phyloP scores from a whole-genome alignment of 2,113 vertebrate species.

The Smithornis capensis region DNA sequence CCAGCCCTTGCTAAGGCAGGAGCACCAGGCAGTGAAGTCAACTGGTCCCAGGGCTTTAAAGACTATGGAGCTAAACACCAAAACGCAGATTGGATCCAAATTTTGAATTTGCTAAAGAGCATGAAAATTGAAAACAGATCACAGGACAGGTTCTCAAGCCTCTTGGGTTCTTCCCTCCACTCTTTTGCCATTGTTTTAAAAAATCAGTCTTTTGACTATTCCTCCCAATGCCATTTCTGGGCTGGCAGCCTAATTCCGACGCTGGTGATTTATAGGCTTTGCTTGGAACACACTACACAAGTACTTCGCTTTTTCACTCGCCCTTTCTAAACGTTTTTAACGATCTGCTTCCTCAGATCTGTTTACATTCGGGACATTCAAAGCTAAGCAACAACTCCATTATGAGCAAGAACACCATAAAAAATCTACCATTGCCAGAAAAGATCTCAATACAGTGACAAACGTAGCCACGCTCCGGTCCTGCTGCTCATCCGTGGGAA shows the following conservation, averaged over 20 bases:
- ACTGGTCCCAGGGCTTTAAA: neutral
- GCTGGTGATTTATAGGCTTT: neutral
- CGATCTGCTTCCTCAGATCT: neutral
- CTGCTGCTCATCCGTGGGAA: neutral
- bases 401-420: neutral
- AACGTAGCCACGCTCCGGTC: neutral
- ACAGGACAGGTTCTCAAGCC: neutral
- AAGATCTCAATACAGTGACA: neutral
- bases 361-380: slow-evolving; percentile 27
- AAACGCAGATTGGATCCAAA: neutral
- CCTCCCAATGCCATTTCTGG: neutral
- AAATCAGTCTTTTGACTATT: neutral
- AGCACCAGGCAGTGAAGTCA: neutral
- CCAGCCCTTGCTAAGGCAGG: neutral
- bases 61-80: accelerated
- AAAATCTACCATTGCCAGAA: neutral
- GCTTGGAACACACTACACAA: neutral
- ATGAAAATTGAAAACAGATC: neutral
- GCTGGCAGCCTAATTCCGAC: neutral
- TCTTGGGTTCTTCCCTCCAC: accelerated
- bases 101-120: neutral
- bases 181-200: neutral
- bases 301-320: neutral
- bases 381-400: slow-evolving; percentile 15
- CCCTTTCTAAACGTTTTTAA: neutral